phyloP scores from a whole-genome alignment of 1,140 invertebrate genomes.

The Bombus difficillimus region DNA sequence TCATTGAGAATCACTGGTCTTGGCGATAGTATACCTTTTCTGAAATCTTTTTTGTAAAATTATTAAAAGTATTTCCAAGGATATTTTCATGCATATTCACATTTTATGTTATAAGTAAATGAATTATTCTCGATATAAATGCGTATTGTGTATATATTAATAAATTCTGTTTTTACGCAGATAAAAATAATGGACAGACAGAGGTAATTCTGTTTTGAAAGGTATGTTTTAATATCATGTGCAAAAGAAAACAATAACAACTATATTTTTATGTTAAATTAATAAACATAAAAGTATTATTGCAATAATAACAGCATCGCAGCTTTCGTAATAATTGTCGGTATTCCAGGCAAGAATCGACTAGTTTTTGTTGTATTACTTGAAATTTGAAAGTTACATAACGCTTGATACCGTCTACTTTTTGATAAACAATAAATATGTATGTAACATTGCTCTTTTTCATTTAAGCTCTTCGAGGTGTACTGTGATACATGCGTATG shows the following conservation, averaged over 20 bases:
- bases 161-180: slow-evolving; percentile 6
- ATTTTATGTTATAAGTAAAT: neutral
- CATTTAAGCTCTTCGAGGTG: slow-evolving; percentile 38
- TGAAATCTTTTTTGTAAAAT: neutral
- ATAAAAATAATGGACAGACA: neutral
- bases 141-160: neutral
- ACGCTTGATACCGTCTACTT: neutral
- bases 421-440: neutral
- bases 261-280: neutral
- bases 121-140: slow-evolving; percentile 9
- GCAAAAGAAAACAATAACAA: neutral
- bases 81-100: slow-evolving; percentile 12
- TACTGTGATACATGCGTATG: slow-evolving; percentile 61
- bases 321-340: neutral
- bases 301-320: neutral
- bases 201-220: slow-evolving; percentile 14
- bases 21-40: neutral
- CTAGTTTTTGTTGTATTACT: neutral
- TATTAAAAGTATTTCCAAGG: neutral
- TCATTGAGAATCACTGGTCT: slow-evolving; percentile 22
- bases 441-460: slow-evolving; percentile 19
- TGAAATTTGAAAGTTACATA: neutral
- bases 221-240: slow-evolving; percentile 13
- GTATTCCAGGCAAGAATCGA: neutral
- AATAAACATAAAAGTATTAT: slow-evolving; percentile 3